A percentile compares a stretch with the other conserved stretches of the same genome.
Conservation (phyloP, 1,140 invertebrate genomes). For the Catajapyx aquilonaris region DNA sequence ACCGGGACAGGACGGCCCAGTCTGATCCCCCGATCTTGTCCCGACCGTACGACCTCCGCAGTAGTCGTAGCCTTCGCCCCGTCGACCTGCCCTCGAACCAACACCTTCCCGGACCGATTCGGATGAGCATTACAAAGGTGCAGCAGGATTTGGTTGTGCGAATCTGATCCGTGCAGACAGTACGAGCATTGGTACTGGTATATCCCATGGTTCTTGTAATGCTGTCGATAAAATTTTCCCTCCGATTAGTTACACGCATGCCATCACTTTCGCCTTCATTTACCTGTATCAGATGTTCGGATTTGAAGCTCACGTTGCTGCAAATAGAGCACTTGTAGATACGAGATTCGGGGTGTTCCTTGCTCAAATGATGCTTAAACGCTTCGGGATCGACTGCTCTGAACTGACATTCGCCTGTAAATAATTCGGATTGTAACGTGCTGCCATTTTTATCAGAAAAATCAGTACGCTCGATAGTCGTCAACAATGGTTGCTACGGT, state of each 20-base stretch:
- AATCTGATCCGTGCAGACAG: conserved; percentile 23
- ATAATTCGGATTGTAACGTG: not conserved
- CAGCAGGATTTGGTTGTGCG: conserved; percentile 19
- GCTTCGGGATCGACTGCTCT: conserved; percentile 20
- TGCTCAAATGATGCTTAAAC: conserved; percentile 18
- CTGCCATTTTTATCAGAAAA: too few species aligned
- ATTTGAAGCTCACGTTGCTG: conserved; percentile 5
- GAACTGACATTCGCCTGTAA: conserved; percentile 15
- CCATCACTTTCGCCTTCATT: conserved; percentile 3
- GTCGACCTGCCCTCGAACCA: conserved; percentile 17
- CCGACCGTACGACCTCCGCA: not conserved
- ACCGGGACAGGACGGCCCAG: not conserved
- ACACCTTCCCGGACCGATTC: conserved; percentile 20
- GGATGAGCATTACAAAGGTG: conserved; percentile 25
- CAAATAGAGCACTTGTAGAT: conserved; percentile 20
- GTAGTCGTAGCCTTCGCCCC: conserved; percentile 13
- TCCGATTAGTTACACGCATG: not conserved
- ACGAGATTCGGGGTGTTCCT: conserved; percentile 13
- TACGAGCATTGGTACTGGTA: conserved; percentile 28
- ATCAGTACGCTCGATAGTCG: too few species aligned
- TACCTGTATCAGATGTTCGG: conserved; percentile 14
- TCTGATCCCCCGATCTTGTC: too few species aligned
- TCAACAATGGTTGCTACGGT: too few species aligned
- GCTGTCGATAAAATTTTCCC: conserved; percentile 9
- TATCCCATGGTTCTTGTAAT: conserved; percentile 23